Evolutionary conservation across 2,797 vertebrate species (phyloP).

Genomic region (Megaceryle alcyon): DNA sequence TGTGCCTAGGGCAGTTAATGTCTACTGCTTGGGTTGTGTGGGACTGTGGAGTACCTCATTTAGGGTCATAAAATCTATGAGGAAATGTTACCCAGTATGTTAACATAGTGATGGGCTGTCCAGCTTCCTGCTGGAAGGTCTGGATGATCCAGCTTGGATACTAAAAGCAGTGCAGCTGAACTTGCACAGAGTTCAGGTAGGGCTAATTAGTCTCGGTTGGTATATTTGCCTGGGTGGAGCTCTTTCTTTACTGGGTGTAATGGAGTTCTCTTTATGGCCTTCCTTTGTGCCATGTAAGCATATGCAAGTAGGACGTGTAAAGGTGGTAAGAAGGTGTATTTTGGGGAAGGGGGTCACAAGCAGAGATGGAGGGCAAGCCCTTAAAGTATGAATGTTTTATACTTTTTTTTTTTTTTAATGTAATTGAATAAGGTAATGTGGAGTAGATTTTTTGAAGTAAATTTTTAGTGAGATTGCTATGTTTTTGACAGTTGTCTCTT

Average conservation of each 20-base stretch:
- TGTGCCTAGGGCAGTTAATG: neutral
- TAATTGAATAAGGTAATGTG: neutral
- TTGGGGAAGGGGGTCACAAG: neutral
- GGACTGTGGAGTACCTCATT: neutral
- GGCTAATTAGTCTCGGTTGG: neutral
- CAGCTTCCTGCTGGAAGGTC: neutral
- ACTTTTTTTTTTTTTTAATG: neutral
- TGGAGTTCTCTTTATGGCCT: neutral
- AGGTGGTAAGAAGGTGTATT: neutral
- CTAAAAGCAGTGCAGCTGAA: neutral
- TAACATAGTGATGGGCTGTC: neutral
- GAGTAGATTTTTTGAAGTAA: neutral
- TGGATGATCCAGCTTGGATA: neutral
- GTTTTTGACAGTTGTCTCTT: neutral
- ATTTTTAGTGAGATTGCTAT: neutral
- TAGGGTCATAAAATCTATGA: neutral
- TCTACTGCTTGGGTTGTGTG: neutral
- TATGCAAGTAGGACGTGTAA: neutral
- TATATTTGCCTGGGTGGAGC: neutral
- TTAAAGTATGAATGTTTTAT: neutral
- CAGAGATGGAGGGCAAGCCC: neutral
- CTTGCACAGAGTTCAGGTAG: neutral
- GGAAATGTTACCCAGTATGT: neutral
- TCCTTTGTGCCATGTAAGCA: neutral
- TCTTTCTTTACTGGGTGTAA: neutral